Evolutionary conservation across 2,113 vertebrate genomes (phyloP).

Genomic region (Leucosticte australis): DNA sequence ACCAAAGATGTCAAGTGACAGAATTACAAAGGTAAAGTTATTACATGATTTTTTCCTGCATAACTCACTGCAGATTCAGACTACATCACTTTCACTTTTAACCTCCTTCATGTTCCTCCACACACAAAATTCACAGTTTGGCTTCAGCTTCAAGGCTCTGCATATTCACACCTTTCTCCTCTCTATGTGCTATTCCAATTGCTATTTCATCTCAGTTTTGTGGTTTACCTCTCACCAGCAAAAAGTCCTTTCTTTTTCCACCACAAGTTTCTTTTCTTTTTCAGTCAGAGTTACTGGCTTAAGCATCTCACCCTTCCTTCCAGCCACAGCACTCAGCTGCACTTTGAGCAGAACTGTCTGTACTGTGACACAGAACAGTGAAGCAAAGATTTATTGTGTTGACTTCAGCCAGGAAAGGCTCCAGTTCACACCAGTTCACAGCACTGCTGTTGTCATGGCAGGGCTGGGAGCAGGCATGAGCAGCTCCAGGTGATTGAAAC

Average conservation of each 20-base stretch:
- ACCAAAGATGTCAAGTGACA: background rate
- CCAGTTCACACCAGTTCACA: background rate
- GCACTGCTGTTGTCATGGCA: background rate
- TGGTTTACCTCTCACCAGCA: slow-evolving; percentile 16
- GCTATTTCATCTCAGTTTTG: background rate
- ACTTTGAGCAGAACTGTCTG: background rate
- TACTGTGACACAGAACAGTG: background rate
- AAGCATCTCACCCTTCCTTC: background rate
- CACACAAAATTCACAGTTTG: background rate
- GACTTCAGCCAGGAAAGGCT: background rate
- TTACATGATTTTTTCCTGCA: background rate
- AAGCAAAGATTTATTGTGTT: background rate
- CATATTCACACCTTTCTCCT: background rate
- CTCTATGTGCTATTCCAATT: background rate
- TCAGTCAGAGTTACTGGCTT: background rate
- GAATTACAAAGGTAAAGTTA: background rate
- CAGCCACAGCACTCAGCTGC: background rate
- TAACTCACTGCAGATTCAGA: background rate
- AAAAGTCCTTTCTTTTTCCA: background rate
- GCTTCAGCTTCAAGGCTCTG: background rate
- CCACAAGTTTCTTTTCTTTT: background rate
- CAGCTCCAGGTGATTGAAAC: background rate
- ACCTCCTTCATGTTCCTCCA: background rate
- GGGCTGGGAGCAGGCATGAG: background rate
- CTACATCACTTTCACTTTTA: background rate